Base-by-base conservation (phyloP, 2,888 invertebrate genomes). In the Brenthis ino region DNA sequence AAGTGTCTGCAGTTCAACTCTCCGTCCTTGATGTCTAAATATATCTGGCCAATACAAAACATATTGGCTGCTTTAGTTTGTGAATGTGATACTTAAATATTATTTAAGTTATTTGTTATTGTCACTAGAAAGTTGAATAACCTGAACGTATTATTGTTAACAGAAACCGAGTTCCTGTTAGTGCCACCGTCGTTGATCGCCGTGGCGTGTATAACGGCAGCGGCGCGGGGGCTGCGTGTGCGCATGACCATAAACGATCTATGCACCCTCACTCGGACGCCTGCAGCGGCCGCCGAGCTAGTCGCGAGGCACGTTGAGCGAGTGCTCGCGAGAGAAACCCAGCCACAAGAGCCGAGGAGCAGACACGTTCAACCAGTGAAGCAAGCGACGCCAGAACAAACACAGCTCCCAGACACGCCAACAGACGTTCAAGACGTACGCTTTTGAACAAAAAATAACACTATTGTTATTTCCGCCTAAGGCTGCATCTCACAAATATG, bases 101-200 rank as follows among this genome's bases (percentile, higher is more conserved):
- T 47, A 47, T 6, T 20, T 13, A 33, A 33, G 24, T 51, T 51
- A 28, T 50, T 28, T 6, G 6, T 33, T 51, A 6, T 4, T 51
- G n/a, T 51, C 16, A 51, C 1, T n/a, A 51, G 14, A 43, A 47
- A 65, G 37, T 65, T 65, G 57, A 69, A 50, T 61, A 67, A 66
- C 50, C 64, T 48, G 24, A 65, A 69, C 65, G 37, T 50, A 13
- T 51, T 61, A 72, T 89, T 88, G 86, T 85, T 78, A 74, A 85
- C 94, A 96, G 96, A 96, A 86, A 95, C 95, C n/a, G 95, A 94
- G 76, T 94, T 96, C 80, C 94, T 96, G 73, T 93, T 95, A 81
- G 95, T 95, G 67, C 94, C 95, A 13, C 95, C 96, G 37, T 96
- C 96, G 0, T 80, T 96, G 80, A 94, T 96, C 20, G 96, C 96